These are phyloP conservation scores for Lanius ludovicianus DNA, from an alignment of 2,113 vertebrate genomes.

Conservation along the genomic window DNA sequence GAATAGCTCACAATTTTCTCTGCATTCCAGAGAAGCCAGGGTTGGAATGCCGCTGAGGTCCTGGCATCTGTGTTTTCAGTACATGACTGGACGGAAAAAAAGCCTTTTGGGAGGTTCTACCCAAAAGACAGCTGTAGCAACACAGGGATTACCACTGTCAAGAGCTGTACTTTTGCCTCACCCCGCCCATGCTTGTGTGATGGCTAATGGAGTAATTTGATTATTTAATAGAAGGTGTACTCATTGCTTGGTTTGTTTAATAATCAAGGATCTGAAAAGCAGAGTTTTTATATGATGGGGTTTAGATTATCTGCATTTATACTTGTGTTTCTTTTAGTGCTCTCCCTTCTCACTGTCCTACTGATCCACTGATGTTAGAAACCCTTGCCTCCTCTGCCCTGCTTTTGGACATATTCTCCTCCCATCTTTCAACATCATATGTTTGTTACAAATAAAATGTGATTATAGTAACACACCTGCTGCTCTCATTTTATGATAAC, in stretches of 20 bases:
- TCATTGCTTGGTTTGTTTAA: not conserved
- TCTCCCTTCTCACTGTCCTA: not conserved
- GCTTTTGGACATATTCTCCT: not conserved
- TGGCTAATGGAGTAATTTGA: not conserved
- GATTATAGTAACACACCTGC: not conserved
- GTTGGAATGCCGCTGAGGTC: not conserved
- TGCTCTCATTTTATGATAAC: not conserved
- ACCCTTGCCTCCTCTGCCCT: not conserved
- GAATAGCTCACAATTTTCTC: not conserved
- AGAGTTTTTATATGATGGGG: not conserved
- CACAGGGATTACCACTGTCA: not conserved
- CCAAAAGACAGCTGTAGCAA: not conserved
- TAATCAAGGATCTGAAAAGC: not conserved
- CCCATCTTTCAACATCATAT: not conserved
- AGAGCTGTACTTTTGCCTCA: not conserved
- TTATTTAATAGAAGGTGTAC: not conserved
- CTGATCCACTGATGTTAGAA: not conserved
- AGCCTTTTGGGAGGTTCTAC: not conserved
- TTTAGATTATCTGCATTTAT: not conserved
- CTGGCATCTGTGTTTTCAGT: not conserved
- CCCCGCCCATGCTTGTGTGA: not conserved
- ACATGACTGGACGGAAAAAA: not conserved
- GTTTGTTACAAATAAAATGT: not conserved
- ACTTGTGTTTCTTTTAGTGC: not conserved
- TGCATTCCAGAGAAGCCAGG: not conserved